phyloP scores from a whole-genome alignment of 2,888 invertebrate species.

The Carpatolechia fugitivella region DNA sequence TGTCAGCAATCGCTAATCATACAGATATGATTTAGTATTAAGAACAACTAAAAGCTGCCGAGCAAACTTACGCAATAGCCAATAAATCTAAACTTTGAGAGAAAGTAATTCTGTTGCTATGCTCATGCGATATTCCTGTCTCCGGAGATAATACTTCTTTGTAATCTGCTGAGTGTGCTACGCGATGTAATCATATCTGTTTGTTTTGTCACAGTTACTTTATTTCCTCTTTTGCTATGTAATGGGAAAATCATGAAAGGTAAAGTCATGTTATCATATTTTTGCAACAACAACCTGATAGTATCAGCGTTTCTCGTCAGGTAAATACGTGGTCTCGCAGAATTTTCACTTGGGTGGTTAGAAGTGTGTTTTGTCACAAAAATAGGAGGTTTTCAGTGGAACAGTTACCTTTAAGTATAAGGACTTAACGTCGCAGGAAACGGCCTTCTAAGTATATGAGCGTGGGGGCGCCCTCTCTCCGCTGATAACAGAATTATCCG shows the following conservation, averaged over 20 bases:
- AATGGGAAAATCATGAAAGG: constrained; percentile 46
- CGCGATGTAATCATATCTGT: constrained; percentile 52
- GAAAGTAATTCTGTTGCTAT: constrained; percentile 70
- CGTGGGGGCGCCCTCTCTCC: constrained; percentile 69
- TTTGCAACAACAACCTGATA: constrained; percentile 39
- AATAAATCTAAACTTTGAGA: constrained; percentile 74
- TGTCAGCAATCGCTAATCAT: constrained; percentile 61
- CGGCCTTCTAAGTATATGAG: constrained; percentile 72
- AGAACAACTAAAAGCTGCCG: constrained; percentile 64
- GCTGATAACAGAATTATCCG: constrained; percentile 83
- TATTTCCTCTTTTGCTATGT: constrained; percentile 40
- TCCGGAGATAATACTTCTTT: constrained; percentile 57
- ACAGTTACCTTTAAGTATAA: constrained; percentile 75
- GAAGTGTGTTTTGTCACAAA: constrained; percentile 65
- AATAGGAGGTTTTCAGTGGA: constrained; percentile 71
- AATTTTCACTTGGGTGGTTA: constrained; percentile 64
- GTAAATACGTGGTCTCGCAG: constrained; percentile 55
- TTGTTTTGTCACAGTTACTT: constrained; percentile 48
- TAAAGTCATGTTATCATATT: constrained; percentile 36
- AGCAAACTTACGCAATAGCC: constrained; percentile 63
- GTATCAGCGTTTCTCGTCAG: constrained; percentile 34
- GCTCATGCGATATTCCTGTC: constrained; percentile 63
- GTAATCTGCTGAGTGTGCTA: constrained; percentile 62
- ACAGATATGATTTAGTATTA: constrained; percentile 68
- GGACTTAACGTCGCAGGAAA: constrained; percentile 73